Percentiles rank a stretch among this genome's conserved stretches.
These are phyloP conservation scores for Unio delphinus DNA, from an alignment of 2,888 invertebrate species.

Conservation along the genomic window DNA sequence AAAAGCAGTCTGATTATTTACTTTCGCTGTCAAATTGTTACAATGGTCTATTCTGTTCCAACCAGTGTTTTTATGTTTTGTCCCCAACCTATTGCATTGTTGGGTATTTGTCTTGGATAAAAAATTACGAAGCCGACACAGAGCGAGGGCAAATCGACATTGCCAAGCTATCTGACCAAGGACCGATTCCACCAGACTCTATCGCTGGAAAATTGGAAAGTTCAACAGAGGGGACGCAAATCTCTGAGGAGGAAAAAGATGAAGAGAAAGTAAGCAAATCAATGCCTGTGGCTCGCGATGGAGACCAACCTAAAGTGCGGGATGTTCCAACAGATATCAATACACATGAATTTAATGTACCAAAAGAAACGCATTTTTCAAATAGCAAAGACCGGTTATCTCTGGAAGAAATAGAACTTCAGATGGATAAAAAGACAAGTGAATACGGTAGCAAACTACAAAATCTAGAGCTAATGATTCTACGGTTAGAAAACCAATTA, in stretches of 20 bases:
- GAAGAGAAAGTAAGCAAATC: not conserved
- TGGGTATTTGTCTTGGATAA: conserved; percentile 1
- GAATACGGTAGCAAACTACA: conserved; percentile 54
- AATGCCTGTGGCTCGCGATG: not conserved
- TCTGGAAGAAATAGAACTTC: conserved; percentile 18
- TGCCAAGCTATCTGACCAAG: too few species aligned
- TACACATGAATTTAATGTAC: not conserved
- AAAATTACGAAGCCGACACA: not conserved
- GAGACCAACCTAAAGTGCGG: not conserved
- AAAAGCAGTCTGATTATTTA: not conserved
- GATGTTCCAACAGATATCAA: not conserved
- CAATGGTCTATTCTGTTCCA: conserved; percentile 4
- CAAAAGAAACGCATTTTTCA: conserved; percentile 1
- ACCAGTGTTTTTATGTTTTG: conserved; percentile 6
- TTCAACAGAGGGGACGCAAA: too few species aligned
- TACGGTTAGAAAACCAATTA: conserved; percentile 62
- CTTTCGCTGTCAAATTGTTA: not conserved
- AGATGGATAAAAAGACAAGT: conserved; percentile 23
- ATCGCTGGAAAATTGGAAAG: too few species aligned
- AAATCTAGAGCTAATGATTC: conserved; percentile 54
- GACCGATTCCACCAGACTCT: too few species aligned
- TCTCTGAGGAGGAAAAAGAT: too few species aligned
- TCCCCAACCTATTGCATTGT: conserved; percentile 6
- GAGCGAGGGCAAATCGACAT: not conserved
- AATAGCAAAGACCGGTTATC: conserved; percentile 1